Evolutionary conservation across 2,888 invertebrate genomes (phyloP), one percentile per base, ranked within the genome.

Genomic region (Chaetogeoica ovagalla): DNA sequence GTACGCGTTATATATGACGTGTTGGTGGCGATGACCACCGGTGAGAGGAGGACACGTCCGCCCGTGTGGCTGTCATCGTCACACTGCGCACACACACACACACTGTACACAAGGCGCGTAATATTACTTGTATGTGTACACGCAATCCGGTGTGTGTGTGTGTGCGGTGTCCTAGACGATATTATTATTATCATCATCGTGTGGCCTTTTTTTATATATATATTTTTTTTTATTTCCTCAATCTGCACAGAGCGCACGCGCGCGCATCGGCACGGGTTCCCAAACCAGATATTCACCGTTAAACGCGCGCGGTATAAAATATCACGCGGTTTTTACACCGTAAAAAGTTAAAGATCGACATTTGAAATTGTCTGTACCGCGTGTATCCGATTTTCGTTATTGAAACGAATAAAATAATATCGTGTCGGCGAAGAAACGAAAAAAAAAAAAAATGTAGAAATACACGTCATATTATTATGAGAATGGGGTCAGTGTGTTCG

Each of bases 131-230:
- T n/a, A 21, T 57, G n/a, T 5, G 57, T 30, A 30, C 30, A 30
- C 30, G 4, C 30, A 30, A 30, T 43, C 6, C 11, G 37, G 13
- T 69, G 39, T 71, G 70, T 55, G n/a, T 37, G 23, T 30, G 6
- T 30, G 17, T 60, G 30, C 37, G 48, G 68, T 77, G 77, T 77
- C 69, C 77, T 77, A 77, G 77, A 70, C 77, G 77, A 77, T 60
- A 77, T 77, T 60, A 62, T 69, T 76, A 48, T 30, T 69, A 60
- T 60, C 62, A 48, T 30, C 62, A 60, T 60, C 62, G 52, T 69
- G 62, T 62, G 48, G 62, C 52, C 69, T 60, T 60, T 21, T 30
- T 9, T n/a, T n/a, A n/a, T n/a, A n/a, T n/a, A n/a, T n/a, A n/a
- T n/a, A n/a, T n/a, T n/a, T 70, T 55, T 52, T 23, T 63, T 52